Base-by-base conservation (phyloP, 2,113 vertebrate genomes). In the Notechis scutatus region DNA sequence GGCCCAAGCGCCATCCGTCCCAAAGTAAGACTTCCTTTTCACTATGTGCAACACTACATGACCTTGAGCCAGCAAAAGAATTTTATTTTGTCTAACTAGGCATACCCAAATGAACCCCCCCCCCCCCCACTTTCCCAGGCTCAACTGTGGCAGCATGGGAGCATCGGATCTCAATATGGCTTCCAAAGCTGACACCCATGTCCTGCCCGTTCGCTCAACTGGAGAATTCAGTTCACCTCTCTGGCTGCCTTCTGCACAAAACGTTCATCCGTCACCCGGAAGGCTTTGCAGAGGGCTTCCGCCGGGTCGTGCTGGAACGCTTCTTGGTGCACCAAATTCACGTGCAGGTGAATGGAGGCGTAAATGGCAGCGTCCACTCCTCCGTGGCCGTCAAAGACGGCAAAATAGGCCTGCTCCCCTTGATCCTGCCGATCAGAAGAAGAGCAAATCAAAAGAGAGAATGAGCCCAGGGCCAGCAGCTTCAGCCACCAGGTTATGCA, bases 341-440 rank as follows among this genome's bases (percentile, higher is more conserved):
- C 99, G 0, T 99, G 99, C 85, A 99, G 98, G 93, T 99, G 99
- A 96, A 99, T 97, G 94, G 99, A 99, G 0, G 99, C 99, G 1
- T 99, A 99, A 90, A 98, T 99, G 93, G 99, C 99, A 26, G 99
- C 99, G 3, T 99, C 99, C 87, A 99, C 98, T 3, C 99, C 99
- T 0, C 99, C 99, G 0, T 99, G 99, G 0, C 99, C 99, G 57
- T 99, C 99, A 91, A 99, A 99, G 94, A 99, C 99, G 0, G 98
- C 99, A 85, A 99, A 99, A 96, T 98, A 99, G 14, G 99, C 99
- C 97, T 99, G 99, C 94, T 99, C 99, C 95, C 99, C 99, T 96
- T 99, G 99, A 96, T 99, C 99, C 99, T 99, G 97, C 87, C 89
- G 85, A 21, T 42, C 18, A 1, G 8, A 42, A 87, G 0, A 81